Conservation (phyloP, 2,797 vertebrate genomes). For the Hoplostethus mediterraneus region DNA sequence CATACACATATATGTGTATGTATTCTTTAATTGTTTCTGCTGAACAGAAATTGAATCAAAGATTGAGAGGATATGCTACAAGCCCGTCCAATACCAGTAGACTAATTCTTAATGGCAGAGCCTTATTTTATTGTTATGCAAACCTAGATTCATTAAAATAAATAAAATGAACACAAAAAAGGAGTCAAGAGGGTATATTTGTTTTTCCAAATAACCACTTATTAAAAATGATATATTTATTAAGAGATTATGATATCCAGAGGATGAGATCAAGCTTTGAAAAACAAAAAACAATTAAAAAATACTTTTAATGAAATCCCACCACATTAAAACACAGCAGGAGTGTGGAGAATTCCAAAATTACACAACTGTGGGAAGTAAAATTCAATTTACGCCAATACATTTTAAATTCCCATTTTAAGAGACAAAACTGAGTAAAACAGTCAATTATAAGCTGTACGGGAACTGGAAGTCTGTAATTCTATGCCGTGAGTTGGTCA, state of each 20-base stretch:
- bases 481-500: no score
- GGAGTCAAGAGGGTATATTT: no score
- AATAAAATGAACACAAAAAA: no score
- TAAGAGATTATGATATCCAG: no score
- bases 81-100: slow-evolving; percentile 9
- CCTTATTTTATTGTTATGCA: not conserved
- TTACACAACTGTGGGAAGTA: slow-evolving; percentile 23
- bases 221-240: no score
- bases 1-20: no score
- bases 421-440: not conserved
- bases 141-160: no score
- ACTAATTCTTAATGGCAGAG: not conserved
- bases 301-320: slow-evolving; percentile 69
- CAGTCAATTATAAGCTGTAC: not conserved
- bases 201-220: no score
- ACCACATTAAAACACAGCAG: slow-evolving; percentile 40
- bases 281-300: slow-evolving; percentile 33
- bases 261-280: no score
- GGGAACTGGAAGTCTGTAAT: not conserved
- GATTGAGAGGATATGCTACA: no score
- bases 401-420: not conserved
- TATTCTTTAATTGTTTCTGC: no score
- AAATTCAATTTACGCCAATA: slow-evolving; percentile 6
- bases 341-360: not conserved
- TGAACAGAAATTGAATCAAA: no score